A percentile compares a stretch with the other conserved stretches of the same genome.
phyloP scores from a whole-genome alignment of 2,113 vertebrate species.

The Boulengeromyrus knoepffleri region DNA sequence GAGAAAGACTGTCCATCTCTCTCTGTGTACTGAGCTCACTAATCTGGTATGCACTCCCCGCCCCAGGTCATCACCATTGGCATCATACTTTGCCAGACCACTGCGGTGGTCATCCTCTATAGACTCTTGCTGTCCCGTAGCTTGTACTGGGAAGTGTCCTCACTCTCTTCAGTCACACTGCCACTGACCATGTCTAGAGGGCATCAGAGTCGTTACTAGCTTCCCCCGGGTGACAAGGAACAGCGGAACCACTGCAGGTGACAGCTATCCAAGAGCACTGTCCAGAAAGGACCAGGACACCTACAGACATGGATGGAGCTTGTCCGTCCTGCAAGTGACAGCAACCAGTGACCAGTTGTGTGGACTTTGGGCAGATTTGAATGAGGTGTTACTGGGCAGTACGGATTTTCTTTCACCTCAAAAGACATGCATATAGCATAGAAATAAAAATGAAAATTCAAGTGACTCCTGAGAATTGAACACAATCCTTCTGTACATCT shows the following conservation, averaged over 20 bases:
- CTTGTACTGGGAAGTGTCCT: constrained; percentile 96
- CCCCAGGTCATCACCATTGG: constrained; percentile 78
- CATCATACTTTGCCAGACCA: constrained; percentile 83
- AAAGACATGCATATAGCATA: background rate
- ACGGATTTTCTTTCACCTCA: background rate
- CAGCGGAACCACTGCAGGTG: background rate
- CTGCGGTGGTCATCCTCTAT: constrained; percentile 86
- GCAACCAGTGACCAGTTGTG: background rate
- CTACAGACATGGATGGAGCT: background rate
- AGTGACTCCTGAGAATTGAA: background rate
- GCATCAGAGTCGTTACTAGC: constrained; percentile 68
- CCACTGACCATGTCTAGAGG: constrained; percentile 83
- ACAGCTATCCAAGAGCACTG: background rate
- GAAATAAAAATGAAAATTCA: background rate
- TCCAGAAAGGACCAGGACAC: background rate
- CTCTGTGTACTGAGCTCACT: background rate
- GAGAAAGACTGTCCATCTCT: background rate
- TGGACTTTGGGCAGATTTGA: background rate
- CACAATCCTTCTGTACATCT: background rate
- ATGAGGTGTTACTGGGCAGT: background rate
- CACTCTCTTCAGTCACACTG: constrained; percentile 85
- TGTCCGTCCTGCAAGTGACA: background rate
- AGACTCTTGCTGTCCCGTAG: constrained; percentile 91
- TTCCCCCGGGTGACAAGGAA: background rate
- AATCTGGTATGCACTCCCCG: constrained; percentile 24